Base-by-base conservation (phyloP, 1,140 invertebrate genomes). In the Neuroterus valhalla region DNA sequence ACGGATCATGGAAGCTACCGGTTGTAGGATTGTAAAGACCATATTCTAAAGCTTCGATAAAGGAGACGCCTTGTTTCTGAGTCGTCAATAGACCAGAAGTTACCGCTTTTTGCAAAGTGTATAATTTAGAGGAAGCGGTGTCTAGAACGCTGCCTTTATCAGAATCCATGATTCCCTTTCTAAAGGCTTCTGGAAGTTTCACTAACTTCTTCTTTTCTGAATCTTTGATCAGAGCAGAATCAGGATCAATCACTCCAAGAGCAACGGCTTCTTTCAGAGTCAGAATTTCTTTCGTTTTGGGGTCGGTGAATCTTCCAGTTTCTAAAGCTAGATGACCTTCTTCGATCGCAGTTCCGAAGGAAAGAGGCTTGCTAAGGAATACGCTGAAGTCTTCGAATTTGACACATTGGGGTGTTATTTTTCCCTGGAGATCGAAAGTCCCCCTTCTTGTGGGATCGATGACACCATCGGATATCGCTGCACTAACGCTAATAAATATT, bases 191-290 rank as follows among this genome's bases (percentile, higher is more conserved):
- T 23, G 94, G 93, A 70, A 98, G 91, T 83, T 96, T 96, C 10
- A 97, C 92, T 71, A 98, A 88, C 83, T 94, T 94, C 81, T 94
- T 94, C 83, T 96, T 96, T 78, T 94, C 92, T 75, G 93, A 92
- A 90, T 98, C 96, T 92, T 97, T 98, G 48, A 98, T 93, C 70
- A 97, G 89, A 42, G 95, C 96, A 10, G 96, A 96, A 86, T 96
- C 94, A 0, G 96, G 93, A 91, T 98, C 96, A 62, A 99, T 93
- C 43, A 96, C 93, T 70, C 97, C 96, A 19, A 94, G 90, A 73
- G 92, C 92, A 66, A 96, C 92, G 2, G 97, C 96, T 84, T 98
- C 96, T 91, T 96, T 95, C 14, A 99, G 91, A 15, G 94, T 94
- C n/a, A 96, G 87, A 45, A 92, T 87, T 87, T 94, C 92, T 50